These are phyloP conservation scores for Ladona fulva DNA, from an alignment of 1,140 invertebrate genomes.

Conservation along the genomic window DNA sequence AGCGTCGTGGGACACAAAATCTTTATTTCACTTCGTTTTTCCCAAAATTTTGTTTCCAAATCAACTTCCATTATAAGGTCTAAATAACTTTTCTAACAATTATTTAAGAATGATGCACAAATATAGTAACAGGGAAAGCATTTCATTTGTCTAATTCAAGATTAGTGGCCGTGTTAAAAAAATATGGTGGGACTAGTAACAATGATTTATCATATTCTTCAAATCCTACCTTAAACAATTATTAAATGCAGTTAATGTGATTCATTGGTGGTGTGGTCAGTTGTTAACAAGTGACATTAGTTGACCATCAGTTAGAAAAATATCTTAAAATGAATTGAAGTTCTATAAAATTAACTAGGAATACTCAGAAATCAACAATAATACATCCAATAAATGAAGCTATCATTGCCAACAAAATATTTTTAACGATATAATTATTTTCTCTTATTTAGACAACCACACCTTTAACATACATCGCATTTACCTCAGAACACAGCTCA, in stretches of 20 bases:
- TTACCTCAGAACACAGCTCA: not conserved
- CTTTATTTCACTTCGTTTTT: not conserved
- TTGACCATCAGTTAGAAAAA: not conserved
- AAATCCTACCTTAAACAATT: not conserved
- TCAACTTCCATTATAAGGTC: not conserved
- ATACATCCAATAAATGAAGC: not conserved
- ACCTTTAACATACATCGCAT: not conserved
- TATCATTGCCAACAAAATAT: not conserved
- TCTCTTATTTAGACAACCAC: not conserved
- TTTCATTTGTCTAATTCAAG: not conserved
- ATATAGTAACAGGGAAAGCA: not conserved
- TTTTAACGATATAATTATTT: not conserved
- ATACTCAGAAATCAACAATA: not conserved
- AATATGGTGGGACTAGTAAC: not conserved
- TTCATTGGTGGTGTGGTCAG: not conserved
- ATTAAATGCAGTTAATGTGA: not conserved
- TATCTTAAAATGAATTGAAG: not conserved
- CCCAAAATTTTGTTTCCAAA: not conserved
- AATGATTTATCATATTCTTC: not conserved
- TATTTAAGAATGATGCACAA: not conserved
- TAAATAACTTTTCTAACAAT: conserved; percentile 2
- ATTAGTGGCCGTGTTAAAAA: not conserved
- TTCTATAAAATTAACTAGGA: not conserved
- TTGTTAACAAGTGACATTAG: not conserved
- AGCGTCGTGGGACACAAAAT: not conserved